Evolutionary conservation across 2,797 vertebrate genomes (phyloP), one percentile per base, ranked within the genome.

Genomic region (Botia almorhae): DNA sequence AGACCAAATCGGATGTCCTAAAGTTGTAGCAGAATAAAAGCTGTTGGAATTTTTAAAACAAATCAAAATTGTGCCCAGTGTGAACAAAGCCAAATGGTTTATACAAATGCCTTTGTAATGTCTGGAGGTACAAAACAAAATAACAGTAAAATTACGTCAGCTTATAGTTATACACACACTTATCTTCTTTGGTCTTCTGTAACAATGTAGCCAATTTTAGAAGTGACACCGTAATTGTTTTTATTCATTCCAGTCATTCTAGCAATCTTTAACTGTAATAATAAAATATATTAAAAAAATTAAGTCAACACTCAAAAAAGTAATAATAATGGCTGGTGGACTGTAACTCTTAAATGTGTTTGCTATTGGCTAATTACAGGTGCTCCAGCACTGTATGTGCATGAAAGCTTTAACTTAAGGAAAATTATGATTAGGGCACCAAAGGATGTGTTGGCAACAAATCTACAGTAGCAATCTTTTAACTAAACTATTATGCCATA

Each of bases 391-490:
- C 21, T 60, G 65, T 69, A 69, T 29, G 39, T 60, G 77, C 77
- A 79, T 79, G 77, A 72, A 79, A 79, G 69, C 56, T 79, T 72
- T 79, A 79, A 36, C 43, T 75, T 61, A 13, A 64, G 77, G 33
- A 63, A 51, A 71, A 63, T 70, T 48, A 21, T 71, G 61, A 63
- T 63, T 21, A 77, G 61, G 4, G 69, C 77, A 79, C 58, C 77
- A 72, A 29, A 72, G 46, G 68, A 55, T 55, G 69, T 79, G 77
- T 72, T 79, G 69, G 69, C 58, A 61, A 69, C 65, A 64, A 55
- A 19, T 39, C 8, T 33, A 16, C n/a, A 56, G 39, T 51, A 68
- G 74, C 19, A 46, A 56, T 21, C 23, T 33, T 76, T 60, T 21
- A 43, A 26, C 67, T 61, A 50, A 60, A 77, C 43, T n/a, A 68